Base-by-base conservation (phyloP, 2,113 vertebrate species). In the Bos javanicus region DNA sequence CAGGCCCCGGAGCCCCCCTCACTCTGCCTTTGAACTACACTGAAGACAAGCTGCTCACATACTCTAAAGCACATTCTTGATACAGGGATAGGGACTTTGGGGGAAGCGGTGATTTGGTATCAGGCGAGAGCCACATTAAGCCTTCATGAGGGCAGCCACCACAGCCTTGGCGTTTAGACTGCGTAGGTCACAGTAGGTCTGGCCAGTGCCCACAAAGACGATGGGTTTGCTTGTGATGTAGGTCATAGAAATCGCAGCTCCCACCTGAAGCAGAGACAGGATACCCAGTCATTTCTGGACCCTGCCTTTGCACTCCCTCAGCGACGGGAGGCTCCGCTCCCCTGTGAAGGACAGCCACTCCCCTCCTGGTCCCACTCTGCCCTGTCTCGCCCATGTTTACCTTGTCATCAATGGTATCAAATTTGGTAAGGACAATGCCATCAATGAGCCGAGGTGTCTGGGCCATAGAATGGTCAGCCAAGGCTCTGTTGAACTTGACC, bases 321-420 rank as follows among this genome's bases (percentile, higher is more conserved):
- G 52, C 64, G 36, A 78, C 3, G 28, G 81, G 33, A 48, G 36
- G 30, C n/a, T 94, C 71, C 1, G 15, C 26, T 86, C n/a, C 9
- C n/a, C 30, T 21, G 4, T 50, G 43, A 43, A 87, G 21, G 60
- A 43, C 21, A 15, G 56, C 43, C 71, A 54, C 11, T 6, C 74
- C 33, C 33, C 23, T 62, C 81, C 52, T 48, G 28, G 48, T 71
- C 57, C 39, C 64, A 62, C 33, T 52, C 1, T 33, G 26, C 91
- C 93, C 56, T 12, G 1, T 52, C 28, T 28, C 14, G 15, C 43
- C 60, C 59, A 15, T 23, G 52, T 94, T 97, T 98, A 99, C 99
- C 99, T 99, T 99, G 98, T 99, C 99, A n/a, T 99, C 99, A 0
- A 99, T 99, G 85, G 99, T 99, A 90, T 99, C 99, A 1, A 99